A percentile compares a stretch with the other conserved stretches of the same genome.
Conservation (phyloP, 2,113 vertebrate species). For the Tachuris rubrigastra region DNA sequence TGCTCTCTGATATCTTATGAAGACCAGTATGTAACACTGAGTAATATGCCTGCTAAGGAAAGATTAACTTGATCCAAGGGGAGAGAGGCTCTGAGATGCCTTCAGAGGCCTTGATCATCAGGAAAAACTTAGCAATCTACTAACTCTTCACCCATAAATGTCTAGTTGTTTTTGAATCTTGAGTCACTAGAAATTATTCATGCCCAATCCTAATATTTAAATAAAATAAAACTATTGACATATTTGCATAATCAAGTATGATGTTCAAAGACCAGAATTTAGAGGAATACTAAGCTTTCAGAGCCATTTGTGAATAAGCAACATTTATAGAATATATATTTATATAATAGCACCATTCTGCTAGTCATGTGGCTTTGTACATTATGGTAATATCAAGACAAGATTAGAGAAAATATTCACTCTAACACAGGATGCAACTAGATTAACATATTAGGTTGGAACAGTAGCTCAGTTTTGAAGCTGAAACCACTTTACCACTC, state of each 20-base stretch:
- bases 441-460: not conserved
- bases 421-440: not conserved
- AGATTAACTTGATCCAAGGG: not conserved
- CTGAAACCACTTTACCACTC: not conserved
- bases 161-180: not conserved
- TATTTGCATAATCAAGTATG: not conserved
- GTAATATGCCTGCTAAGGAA: conserved; percentile 2
- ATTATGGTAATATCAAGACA: not conserved
- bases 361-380: not conserved
- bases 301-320: not conserved
- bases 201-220: not conserved
- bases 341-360: not conserved
- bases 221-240: not conserved
- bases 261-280: not conserved
- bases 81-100: not conserved
- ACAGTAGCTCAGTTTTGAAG: not conserved
- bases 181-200: not conserved
- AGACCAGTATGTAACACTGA: not conserved
- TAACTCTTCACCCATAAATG: not conserved
- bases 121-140: not conserved
- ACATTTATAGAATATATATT: not conserved
- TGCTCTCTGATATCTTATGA: not conserved
- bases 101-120: not conserved
- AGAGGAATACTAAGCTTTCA: not conserved
- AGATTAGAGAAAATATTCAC: not conserved